Evolutionary conservation across 2,113 vertebrate genomes (phyloP).

Genomic region (Clupea harengus): DNA sequence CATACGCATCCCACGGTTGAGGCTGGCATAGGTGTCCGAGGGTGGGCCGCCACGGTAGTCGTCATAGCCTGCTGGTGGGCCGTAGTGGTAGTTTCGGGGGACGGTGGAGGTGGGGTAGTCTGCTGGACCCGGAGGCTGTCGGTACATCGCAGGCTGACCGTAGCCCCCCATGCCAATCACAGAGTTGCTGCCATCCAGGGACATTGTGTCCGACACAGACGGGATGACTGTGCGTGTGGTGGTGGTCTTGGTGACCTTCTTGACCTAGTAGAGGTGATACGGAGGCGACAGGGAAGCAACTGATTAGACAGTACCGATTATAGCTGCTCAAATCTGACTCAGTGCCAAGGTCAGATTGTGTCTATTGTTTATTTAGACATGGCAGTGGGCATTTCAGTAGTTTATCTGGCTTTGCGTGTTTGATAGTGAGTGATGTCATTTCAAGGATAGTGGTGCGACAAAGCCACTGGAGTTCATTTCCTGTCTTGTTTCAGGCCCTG

Average conservation of each 20-base stretch:
- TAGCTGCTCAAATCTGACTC: no score
- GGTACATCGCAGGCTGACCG: constrained; percentile 76
- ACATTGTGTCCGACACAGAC: constrained; percentile 73
- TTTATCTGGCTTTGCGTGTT: not conserved
- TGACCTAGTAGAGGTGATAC: constrained; percentile 71
- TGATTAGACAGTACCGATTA: not conserved
- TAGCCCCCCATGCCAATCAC: constrained; percentile 69
- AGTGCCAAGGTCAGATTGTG: no score
- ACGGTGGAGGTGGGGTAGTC: constrained; percentile 86
- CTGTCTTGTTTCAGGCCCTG: not conserved
- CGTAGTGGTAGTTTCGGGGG: constrained; percentile 91
- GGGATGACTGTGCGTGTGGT: constrained; percentile 84
- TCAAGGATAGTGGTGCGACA: not conserved
- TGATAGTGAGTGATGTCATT: not conserved
- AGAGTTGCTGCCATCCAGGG: constrained; percentile 77
- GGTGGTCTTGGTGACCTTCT: constrained; percentile 90
- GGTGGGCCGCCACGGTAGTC: constrained; percentile 71
- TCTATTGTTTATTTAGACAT: not conserved
- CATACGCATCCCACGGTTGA: constrained; percentile 81
- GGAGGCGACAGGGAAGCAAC: not conserved
- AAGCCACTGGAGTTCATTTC: not conserved
- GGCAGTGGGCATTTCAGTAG: not conserved
- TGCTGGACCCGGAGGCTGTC: constrained; percentile 66
- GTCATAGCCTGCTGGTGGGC: constrained; percentile 76
- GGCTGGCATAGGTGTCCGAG: constrained; percentile 81